phyloP scores from a whole-genome alignment of 2,113 vertebrate genomes.

The Platycercus adscitus region DNA sequence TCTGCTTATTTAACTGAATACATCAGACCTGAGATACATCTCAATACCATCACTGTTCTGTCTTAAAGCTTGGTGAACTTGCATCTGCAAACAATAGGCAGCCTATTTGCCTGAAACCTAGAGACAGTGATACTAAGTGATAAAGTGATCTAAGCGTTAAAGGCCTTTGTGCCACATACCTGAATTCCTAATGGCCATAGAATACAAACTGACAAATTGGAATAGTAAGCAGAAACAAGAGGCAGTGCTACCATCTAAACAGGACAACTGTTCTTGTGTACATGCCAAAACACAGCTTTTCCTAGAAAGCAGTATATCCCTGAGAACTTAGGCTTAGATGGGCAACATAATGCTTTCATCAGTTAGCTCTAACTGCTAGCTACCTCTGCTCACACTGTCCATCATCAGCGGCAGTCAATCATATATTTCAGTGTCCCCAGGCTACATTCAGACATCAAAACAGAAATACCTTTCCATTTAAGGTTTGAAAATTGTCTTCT shows the following conservation, averaged over 20 bases:
- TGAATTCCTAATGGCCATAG: not conserved
- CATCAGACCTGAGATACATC: not conserved
- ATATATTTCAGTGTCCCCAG: not conserved
- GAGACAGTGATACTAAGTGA: not conserved
- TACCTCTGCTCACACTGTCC: not conserved
- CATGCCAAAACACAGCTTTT: not conserved
- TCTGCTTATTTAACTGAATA: not conserved
- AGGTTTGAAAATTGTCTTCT: conserved; percentile 85
- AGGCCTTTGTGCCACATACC: not conserved
- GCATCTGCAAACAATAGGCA: not conserved
- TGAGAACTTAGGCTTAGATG: not conserved
- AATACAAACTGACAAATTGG: not conserved
- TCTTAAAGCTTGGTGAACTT: not conserved
- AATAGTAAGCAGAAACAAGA: not conserved
- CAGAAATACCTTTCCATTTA: conserved; percentile 88
- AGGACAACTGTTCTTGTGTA: not conserved
- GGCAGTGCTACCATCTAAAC: not conserved
- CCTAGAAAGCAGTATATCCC: not conserved
- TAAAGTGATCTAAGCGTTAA: not conserved
- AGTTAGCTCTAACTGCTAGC: not conserved
- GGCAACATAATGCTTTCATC: not conserved
- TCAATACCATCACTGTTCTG: not conserved
- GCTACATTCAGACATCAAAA: not conserved
- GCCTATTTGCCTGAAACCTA: not conserved
- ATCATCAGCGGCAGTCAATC: not conserved